Evolutionary conservation across 1,140 invertebrate species (phyloP).

Genomic region (Drusus annulatus): DNA sequence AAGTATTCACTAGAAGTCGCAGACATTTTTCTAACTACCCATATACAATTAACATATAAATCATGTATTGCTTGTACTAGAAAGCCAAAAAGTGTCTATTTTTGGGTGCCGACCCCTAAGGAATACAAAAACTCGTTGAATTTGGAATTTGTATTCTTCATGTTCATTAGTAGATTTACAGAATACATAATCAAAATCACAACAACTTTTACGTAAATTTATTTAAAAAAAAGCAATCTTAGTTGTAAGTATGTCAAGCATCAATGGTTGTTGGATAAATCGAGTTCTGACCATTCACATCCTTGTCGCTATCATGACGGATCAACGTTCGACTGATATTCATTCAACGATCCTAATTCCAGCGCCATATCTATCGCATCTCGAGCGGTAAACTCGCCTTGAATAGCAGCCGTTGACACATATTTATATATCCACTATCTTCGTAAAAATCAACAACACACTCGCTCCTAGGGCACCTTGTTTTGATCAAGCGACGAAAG

Average conservation of each 20-base stretch:
- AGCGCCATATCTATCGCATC: constrained; percentile 27
- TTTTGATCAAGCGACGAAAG: neutral
- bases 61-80: no score
- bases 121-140: no score
- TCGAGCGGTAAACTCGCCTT: constrained; percentile 21
- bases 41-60: no score
- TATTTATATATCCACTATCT: constrained; percentile 18
- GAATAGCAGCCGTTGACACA: constrained; percentile 9
- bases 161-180: no score
- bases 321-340: neutral
- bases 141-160: no score
- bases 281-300: neutral
- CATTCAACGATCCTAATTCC: constrained; percentile 1
- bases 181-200: no score
- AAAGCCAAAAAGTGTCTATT: no score
- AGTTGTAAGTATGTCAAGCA: neutral
- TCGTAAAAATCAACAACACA: neutral
- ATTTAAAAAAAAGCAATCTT: no score
- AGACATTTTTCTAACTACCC: no score
- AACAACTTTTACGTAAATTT: no score
- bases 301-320: neutral
- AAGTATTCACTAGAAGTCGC: no score
- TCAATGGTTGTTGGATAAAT: neutral
- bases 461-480: neutral
- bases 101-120: no score